Evolutionary conservation across 2,113 vertebrate species (phyloP).

Genomic region (Cyphomyrus plagiostoma): DNA sequence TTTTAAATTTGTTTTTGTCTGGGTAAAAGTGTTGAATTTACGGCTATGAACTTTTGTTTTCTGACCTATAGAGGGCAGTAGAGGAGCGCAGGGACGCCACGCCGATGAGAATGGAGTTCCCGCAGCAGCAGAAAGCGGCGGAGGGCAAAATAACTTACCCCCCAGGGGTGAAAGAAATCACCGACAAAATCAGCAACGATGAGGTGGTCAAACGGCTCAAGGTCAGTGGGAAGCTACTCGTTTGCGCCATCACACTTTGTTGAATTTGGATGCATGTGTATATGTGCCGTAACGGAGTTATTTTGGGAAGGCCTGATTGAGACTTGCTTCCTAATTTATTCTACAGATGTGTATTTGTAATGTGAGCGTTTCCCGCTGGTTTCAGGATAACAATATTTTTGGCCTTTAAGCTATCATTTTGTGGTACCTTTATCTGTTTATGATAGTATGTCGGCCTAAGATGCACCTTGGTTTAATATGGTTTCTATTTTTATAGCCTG

Average conservation of each 20-base stretch:
- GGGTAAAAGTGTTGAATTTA: constrained; percentile 64
- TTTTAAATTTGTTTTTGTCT: constrained; percentile 54
- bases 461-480: neutral
- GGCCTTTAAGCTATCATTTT: neutral
- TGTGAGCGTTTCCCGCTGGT: neutral
- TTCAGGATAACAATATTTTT: neutral
- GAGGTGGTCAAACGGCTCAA: constrained; percentile 96
- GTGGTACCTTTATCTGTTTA: neutral
- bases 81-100: constrained; percentile 79
- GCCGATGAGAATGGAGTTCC: constrained; percentile 89
- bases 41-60: constrained; percentile 90
- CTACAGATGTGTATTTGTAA: neutral
- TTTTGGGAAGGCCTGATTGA: neutral
- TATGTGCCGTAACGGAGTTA: neutral
- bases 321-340: neutral
- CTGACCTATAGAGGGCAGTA: constrained; percentile 98
- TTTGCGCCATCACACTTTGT: neutral
- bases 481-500: neutral
- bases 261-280: neutral
- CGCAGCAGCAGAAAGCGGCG: constrained; percentile 77
- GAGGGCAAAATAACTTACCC: constrained; percentile 91
- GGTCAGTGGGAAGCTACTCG: constrained; percentile 56
- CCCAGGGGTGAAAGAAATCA: constrained; percentile 96
- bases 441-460: neutral
- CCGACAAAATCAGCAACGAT: constrained; percentile 96